These are phyloP conservation scores for Pseudopipra pipra DNA, from an alignment of 2,113 vertebrate species.

Conservation along the genomic window DNA sequence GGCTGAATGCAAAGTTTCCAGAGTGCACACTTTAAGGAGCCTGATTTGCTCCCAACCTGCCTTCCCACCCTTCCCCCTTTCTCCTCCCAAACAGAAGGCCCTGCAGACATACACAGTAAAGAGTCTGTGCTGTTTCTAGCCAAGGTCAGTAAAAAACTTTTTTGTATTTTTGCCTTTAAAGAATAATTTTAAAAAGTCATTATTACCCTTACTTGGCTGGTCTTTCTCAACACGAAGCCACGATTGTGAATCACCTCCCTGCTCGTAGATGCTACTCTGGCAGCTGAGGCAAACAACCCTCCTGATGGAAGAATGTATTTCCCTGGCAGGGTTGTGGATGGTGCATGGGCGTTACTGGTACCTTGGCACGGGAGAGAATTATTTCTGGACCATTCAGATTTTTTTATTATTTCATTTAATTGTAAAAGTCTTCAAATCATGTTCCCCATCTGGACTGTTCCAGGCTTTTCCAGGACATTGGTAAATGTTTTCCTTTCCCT, in stretches of 20 bases:
- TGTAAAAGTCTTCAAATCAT: neutral
- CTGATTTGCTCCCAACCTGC: neutral
- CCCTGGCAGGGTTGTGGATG: neutral
- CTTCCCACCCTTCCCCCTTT: neutral
- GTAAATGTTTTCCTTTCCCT: neutral
- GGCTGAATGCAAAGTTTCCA: neutral
- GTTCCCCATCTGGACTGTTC: neutral
- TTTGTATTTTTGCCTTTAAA: neutral
- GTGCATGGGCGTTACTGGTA: neutral
- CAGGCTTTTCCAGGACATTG: neutral
- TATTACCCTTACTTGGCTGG: neutral
- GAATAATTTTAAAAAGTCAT: neutral
- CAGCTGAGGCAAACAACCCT: neutral
- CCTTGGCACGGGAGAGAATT: neutral
- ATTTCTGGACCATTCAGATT: neutral
- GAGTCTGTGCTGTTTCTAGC: neutral
- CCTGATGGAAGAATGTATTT: neutral
- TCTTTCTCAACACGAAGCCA: neutral
- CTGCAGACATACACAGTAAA: neutral
- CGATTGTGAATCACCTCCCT: neutral
- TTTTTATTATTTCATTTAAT: neutral
- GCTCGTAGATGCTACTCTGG: neutral
- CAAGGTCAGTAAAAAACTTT: neutral
- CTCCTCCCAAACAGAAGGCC: neutral
- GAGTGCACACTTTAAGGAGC: neutral